phyloP scores from a whole-genome alignment of 2,113 vertebrate species.

The Erythrocercus mccallii region DNA sequence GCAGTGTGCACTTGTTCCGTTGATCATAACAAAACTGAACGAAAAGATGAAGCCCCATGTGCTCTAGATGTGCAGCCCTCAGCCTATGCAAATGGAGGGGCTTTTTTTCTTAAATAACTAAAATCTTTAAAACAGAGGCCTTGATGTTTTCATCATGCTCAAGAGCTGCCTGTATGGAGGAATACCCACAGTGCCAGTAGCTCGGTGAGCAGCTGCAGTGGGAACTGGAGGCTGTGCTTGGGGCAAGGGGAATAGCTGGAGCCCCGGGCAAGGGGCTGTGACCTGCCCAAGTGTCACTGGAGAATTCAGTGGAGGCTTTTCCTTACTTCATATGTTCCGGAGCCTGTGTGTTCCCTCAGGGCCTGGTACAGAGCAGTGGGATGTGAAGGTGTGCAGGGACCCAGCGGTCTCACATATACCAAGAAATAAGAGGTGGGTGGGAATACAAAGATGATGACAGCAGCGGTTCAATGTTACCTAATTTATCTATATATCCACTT shows the following conservation, averaged over 20 bases:
- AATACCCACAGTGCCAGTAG: background rate
- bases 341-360: background rate
- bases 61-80: background rate
- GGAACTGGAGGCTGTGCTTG: background rate
- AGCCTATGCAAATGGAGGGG: background rate
- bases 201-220: background rate
- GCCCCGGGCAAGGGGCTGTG: background rate
- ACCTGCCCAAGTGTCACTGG: background rate
- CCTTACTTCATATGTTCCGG: background rate
- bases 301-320: background rate
- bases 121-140: background rate
- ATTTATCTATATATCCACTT: background rate
- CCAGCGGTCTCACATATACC: background rate
- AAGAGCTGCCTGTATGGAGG: background rate
- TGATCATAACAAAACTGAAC: background rate
- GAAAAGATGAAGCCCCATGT: background rate
- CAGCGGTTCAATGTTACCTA: background rate
- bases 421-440: background rate
- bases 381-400: background rate
- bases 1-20: background rate
- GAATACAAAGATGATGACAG: background rate
- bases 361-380: background rate
- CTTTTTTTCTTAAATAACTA: background rate
- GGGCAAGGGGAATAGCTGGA: background rate
- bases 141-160: background rate